A percentile compares a stretch with the other conserved stretches of the same genome.
Conservation (phyloP, 2,888 invertebrate species). For the Lamellibrachia columna region DNA sequence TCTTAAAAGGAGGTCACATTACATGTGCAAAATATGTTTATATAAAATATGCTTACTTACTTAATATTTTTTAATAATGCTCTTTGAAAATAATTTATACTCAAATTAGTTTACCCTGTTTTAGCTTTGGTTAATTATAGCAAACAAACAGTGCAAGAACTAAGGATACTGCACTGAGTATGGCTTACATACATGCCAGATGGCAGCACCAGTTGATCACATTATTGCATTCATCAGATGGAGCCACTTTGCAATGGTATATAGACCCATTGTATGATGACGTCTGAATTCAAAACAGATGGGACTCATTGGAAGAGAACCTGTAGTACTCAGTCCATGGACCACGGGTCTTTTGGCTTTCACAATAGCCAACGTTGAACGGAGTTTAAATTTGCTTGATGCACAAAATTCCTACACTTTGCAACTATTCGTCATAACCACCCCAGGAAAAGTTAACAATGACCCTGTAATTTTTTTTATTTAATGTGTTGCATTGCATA, state of each 20-base stretch:
- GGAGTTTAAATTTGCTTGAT: no score
- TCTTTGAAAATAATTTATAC: not conserved
- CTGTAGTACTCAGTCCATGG: no score
- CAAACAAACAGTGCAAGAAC: not conserved
- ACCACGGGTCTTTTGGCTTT: no score
- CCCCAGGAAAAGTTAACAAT: no score
- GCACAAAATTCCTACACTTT: no score
- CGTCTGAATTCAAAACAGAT: not conserved
- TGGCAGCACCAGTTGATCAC: not conserved
- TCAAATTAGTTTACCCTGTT: not conserved
- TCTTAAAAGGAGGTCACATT: no score
- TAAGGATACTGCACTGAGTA: not conserved
- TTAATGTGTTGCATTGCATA: no score
- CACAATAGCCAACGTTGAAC: no score
- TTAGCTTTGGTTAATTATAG: no score
- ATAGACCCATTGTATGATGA: not conserved
- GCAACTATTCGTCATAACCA: no score
- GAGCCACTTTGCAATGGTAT: not conserved
- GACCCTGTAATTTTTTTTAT: no score
- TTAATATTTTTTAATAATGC: not conserved
- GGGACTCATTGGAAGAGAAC: no score
- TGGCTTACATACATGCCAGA: not conserved
- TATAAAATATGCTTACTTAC: not conserved
- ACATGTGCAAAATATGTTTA: not conserved
- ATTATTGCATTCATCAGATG: not conserved